Base-by-base conservation (phyloP, 2,888 invertebrate species). In the Homarus gammarus region DNA sequence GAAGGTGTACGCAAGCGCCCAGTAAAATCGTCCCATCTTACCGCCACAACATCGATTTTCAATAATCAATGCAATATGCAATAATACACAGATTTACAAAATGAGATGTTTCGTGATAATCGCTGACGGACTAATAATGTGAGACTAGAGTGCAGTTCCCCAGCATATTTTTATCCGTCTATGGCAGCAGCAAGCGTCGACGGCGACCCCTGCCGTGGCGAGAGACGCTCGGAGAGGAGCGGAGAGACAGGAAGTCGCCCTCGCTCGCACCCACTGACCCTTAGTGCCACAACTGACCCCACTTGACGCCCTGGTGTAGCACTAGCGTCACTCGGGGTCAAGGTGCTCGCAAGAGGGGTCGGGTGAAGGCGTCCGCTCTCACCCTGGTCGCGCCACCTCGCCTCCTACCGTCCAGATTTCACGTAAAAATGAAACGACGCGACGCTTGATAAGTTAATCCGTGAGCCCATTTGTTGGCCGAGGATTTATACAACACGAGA, bases 101-200 rank as follows among this genome's bases (percentile, higher is more conserved):
- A 86, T 79, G 86, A 86, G 86, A 86, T 70, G 79, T 72, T 86
- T 86, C 86, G 77, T 79, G 86, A 86, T 86, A 86, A 86, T 85
- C 85, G 86, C 72, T 70, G 79, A 27, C 8, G n/a, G 75, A 31
- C 40, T 73, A 61, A 84, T 84, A 84, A 84, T 84, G 75, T 61
- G 75, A 56, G 38, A 64, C 75, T 31, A 27, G 61, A 78, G 82
- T 68, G 68, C 44, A 44, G 40, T 68, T 82, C 44, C 68, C 38
- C 40, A 15, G 18, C 27, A 33, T 78, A 51, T 78, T 12, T 51
- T 15, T 10, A n/a, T n/a, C n/a, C 40, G 64, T 40, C 10, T 61
- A 44, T 44, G 44, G 49, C 49, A 12, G 49, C 10, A 49, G 1
- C 49, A 15, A 18, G 56, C 72, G 18, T 15, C 18, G 15, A 33